Conservation (phyloP, 2,113 vertebrate species). For the Stegostoma tigrinum region DNA sequence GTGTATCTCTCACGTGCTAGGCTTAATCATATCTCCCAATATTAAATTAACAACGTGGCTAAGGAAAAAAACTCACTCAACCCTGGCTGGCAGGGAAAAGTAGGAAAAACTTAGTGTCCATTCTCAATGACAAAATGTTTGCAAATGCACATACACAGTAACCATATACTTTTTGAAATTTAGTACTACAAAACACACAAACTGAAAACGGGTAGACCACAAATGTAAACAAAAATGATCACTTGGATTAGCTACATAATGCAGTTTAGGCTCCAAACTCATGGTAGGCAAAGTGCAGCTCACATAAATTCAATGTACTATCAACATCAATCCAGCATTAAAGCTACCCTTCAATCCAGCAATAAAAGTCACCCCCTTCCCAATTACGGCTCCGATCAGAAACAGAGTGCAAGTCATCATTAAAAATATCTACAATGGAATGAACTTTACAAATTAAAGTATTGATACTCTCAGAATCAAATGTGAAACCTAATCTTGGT, state of each 20-base stretch:
- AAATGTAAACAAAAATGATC: not conserved
- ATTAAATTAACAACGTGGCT: not conserved
- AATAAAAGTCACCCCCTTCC: too few relatives aligned
- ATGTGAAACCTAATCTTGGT: not conserved
- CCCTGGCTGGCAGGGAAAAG: not conserved
- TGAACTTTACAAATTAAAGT: not conserved
- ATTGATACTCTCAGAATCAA: not conserved
- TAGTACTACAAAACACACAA: not conserved
- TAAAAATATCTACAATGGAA: not conserved
- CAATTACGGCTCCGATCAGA: not conserved
- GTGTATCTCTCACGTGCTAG: not conserved
- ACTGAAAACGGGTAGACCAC: not conserved
- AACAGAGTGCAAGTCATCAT: not conserved
- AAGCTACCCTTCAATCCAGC: not conserved
- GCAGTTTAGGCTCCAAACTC: not conserved
- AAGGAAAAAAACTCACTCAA: not conserved
- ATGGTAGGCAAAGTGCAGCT: not conserved
- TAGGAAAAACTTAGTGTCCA: not conserved
- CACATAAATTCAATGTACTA: not conserved
- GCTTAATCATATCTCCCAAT: not conserved
- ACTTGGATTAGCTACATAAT: not conserved
- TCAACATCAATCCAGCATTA: not conserved
- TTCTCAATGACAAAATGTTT: not conserved
- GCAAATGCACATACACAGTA: not conserved
- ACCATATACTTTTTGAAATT: not conserved